phyloP scores from a whole-genome alignment of 2,888 invertebrate species.

The Alitta virens region DNA sequence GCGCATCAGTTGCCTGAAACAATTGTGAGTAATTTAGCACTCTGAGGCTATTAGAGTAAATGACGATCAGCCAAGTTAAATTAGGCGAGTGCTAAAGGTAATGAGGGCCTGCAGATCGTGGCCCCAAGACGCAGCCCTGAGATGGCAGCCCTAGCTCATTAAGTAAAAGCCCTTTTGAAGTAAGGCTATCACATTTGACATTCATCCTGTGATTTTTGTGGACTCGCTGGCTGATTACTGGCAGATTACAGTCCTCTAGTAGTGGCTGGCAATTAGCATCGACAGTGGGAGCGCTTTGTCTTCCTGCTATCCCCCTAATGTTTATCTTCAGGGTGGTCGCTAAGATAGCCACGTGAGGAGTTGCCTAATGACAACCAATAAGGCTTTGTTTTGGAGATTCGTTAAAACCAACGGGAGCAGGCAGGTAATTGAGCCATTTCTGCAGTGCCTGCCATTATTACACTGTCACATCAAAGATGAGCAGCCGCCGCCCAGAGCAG shows the following conservation, averaged over 20 bases:
- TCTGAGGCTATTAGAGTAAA: background rate
- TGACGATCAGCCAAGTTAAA: background rate
- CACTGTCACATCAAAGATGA: background rate
- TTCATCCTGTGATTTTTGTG: constrained; percentile 15
- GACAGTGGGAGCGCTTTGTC: background rate
- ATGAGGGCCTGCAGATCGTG: background rate
- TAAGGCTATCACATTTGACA: constrained; percentile 19
- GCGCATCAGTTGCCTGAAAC: constrained; percentile 12
- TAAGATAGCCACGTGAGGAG: background rate
- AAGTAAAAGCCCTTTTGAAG: constrained; percentile 17
- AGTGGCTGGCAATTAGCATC: background rate
- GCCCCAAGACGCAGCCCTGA: background rate
- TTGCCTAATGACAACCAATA: constrained; percentile 14
- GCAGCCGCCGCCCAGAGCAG: background rate
- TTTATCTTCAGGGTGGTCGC: background rate
- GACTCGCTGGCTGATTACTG: background rate
- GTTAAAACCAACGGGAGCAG: constrained; percentile 7
- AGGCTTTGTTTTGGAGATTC: constrained; percentile 15
- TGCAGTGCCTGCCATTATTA: background rate
- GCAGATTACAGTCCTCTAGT: background rate
- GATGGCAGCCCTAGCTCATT: constrained; percentile 7
- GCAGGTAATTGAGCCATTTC: background rate
- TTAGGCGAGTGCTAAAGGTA: background rate
- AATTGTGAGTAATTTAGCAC: constrained; percentile 17
- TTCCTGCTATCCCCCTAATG: background rate